Percentiles rank a stretch among this genome's conserved stretches.
Evolutionary conservation across 2,113 vertebrate species (phyloP).

Genomic region (Corydoras sp.): DNA sequence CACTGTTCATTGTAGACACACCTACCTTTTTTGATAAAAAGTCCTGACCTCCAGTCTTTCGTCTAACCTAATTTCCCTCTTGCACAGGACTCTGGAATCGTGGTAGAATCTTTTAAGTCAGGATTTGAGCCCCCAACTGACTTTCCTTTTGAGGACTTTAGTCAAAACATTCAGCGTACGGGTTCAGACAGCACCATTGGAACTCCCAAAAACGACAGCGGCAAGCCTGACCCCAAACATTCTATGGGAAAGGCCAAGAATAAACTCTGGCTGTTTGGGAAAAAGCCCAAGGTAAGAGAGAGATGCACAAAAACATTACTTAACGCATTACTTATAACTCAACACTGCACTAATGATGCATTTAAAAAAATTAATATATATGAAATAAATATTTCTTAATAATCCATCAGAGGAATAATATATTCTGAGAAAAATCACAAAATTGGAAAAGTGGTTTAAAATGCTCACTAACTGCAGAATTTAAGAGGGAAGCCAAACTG

Average conservation of each 20-base stretch:
- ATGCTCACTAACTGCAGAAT: no score
- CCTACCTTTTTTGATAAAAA: no score
- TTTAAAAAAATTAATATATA: no score
- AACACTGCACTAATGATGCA: no score
- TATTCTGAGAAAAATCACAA: no score
- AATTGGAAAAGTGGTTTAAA: no score
- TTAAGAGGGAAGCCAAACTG: no score
- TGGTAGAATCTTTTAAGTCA: slow-evolving; percentile 96
- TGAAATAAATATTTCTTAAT: no score
- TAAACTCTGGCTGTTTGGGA: slow-evolving; percentile 97
- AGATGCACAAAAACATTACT: no score
- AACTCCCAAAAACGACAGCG: slow-evolving; percentile 80
- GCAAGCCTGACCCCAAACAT: slow-evolving; percentile 81
- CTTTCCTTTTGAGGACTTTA: slow-evolving; percentile 96
- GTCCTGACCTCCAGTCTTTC: neutral
- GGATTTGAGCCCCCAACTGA: slow-evolving; percentile 92
- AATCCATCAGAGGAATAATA: no score
- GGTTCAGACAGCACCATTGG: slow-evolving; percentile 92
- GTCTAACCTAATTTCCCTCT: neutral
- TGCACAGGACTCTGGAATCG: slow-evolving; percentile 82
- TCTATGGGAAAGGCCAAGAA: slow-evolving; percentile 85
- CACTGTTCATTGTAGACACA: no score
- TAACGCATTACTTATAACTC: no score
- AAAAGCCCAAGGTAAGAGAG: slow-evolving; percentile 90
- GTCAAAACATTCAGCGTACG: slow-evolving; percentile 90